Evolutionary conservation across 2,797 vertebrate genomes (phyloP), one percentile per base, ranked within the genome.

Genomic region (Acanthurus leucopareius): DNA sequence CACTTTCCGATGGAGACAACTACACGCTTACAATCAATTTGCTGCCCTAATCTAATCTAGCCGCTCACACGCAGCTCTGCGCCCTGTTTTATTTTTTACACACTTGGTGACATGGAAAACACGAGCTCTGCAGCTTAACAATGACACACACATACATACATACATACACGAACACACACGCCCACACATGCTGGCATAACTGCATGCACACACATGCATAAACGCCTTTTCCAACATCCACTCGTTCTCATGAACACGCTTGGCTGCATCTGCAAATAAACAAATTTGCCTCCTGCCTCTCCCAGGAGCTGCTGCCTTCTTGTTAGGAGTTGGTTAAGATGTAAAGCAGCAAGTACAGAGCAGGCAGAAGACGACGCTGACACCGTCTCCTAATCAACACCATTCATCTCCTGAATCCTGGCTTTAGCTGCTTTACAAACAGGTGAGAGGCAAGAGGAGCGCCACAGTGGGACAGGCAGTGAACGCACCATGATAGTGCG

Each of bases 21-120:
- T 76, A 70, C 83, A 82, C 59, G 71, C 90, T 93, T 86, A 91
- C 90, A 94, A 94, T 95, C 93, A 94, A 94, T 94, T 92, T 92
- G 61, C 85, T 35, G 38, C 54, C 75, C 81, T 94, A 90, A 94
- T 93, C 84, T 87, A 89, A 95, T 93, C 51, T 61, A 83, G 84
- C 72, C 40, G 83, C 90, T 85, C 67, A 49, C 80, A 88, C 56
- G 13, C 79, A 78, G 74, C 76, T 73, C 77, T 45, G 61, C 58
- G 65, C 60, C 61, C 63, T 52, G 0, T 56, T 85, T 83, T 79
- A 78, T 80, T 88, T 82, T 75, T 81, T 67, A 40, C 78, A 77
- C 80, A 91, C 54, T 78, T 67, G 59, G 77, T 70, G 82, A 91
- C 80, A 87, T 78, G 75, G 68, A 88, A 88, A 90, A 89, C 77